Conservation (phyloP, 2,888 invertebrate genomes). For the Nematopogon swammerdamellus region DNA sequence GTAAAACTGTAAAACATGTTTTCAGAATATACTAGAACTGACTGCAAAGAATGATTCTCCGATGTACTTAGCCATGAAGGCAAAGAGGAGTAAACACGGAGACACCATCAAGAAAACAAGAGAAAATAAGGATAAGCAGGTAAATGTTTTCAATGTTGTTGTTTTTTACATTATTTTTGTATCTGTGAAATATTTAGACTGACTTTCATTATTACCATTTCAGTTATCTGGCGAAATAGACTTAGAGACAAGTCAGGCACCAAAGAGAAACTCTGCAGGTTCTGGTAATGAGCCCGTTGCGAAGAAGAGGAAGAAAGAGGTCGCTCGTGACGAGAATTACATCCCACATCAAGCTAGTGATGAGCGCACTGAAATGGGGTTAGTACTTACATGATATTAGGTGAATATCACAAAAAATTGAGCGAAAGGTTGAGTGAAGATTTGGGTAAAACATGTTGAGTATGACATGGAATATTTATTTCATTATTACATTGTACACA, state of each 20-base stretch:
- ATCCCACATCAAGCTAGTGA: slow-evolving; percentile 84
- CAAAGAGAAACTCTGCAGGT: slow-evolving; percentile 1
- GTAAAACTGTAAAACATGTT: too few relatives aligned
- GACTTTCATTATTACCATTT: too few relatives aligned
- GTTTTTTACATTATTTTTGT: neutral
- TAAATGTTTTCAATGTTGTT: slow-evolving; percentile 9
- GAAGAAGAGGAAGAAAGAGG: slow-evolving; percentile 53
- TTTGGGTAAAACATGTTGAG: too few relatives aligned
- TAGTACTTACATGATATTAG: slow-evolving; percentile 20
- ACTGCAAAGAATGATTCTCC: slow-evolving; percentile 76
- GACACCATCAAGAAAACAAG: slow-evolving; percentile 58
- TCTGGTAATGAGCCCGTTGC: slow-evolving; percentile 23
- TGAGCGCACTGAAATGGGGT: slow-evolving; percentile 82
- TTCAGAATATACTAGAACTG: slow-evolving; percentile 91
- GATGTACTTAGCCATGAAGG: slow-evolving; percentile 82
- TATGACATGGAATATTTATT: slow-evolving; percentile 2
- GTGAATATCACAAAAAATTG: too few relatives aligned
- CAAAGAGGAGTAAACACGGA: slow-evolving; percentile 66
- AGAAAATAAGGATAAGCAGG: slow-evolving; percentile 30
- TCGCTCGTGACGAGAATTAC: slow-evolving; percentile 75
- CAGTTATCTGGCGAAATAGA: slow-evolving; percentile 14
- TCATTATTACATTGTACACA: too few relatives aligned
- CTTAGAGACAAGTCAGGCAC: slow-evolving; percentile 12
- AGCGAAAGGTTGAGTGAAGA: too few relatives aligned
- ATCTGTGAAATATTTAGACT: too few relatives aligned